Conservation (phyloP, 2,113 vertebrate genomes). For the Podarcis muralis region DNA sequence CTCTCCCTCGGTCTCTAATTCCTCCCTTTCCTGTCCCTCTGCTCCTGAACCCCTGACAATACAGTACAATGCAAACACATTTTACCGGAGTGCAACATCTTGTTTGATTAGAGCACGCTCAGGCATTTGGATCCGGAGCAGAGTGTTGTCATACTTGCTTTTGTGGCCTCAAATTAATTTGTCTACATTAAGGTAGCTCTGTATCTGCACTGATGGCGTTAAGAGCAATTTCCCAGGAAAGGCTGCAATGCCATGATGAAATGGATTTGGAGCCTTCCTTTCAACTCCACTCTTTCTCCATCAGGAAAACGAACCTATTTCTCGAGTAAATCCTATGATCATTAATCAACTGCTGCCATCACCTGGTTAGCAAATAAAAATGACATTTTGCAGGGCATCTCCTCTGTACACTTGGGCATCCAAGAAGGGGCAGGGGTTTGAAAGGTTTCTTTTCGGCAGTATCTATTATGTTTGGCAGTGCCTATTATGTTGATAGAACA, state of each 20-base stretch:
- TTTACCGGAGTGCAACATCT: not conserved
- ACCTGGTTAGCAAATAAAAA: constrained; percentile 14
- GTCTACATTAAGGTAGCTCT: not conserved
- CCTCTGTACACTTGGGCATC: not conserved
- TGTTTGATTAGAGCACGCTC: not conserved
- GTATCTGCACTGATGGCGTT: not conserved
- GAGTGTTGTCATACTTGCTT: not conserved
- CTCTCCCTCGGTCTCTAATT: too few species aligned
- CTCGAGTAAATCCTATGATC: not conserved
- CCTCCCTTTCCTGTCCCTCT: too few species aligned
- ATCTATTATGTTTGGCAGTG: not conserved
- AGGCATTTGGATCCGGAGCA: not conserved
- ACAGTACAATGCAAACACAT: not conserved
- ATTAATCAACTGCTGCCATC: not conserved
- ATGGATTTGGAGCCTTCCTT: not conserved
- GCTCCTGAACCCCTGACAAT: too few species aligned
- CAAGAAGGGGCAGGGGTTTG: not conserved
- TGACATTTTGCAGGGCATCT: not conserved
- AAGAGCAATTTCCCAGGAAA: not conserved
- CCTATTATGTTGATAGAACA: not conserved
- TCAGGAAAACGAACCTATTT: not conserved
- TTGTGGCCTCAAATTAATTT: not conserved
- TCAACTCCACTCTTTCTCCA: not conserved
- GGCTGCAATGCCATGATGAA: not conserved
- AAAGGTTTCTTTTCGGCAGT: not conserved